Conservation (phyloP, 2,888 invertebrate species). For the Acanthosepion lycidas region DNA sequence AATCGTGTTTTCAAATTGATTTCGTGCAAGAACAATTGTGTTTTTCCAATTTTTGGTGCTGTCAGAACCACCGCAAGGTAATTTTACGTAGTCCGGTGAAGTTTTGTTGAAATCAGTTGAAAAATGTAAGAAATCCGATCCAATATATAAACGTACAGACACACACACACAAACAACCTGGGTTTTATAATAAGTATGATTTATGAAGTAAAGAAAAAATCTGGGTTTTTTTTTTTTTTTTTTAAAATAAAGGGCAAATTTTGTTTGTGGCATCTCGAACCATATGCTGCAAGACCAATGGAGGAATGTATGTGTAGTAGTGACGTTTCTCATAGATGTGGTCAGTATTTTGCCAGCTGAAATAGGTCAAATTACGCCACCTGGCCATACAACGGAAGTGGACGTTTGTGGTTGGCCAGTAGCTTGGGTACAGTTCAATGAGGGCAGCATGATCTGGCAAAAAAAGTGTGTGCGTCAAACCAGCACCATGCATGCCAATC, state of each 20-base stretch:
- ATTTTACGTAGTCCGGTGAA: too few species aligned
- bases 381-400: constrained; percentile 67
- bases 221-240: not conserved
- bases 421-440: constrained; percentile 69
- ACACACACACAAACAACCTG: too few species aligned
- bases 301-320: constrained; percentile 63
- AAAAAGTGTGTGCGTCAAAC: constrained; percentile 70
- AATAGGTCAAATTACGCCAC: constrained; percentile 70
- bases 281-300: constrained; percentile 50
- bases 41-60: too few species aligned
- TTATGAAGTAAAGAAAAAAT: not conserved
- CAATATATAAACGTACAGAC: too few species aligned
- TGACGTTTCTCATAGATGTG: constrained; percentile 57
- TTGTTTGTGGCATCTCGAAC: constrained; percentile 24
- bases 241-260: constrained; percentile 43
- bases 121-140: too few species aligned
- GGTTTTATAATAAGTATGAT: too few species aligned
- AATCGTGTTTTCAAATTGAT: too few species aligned
- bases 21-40: too few species aligned
- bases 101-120: too few species aligned
- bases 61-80: too few species aligned
- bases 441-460: constrained; percentile 69
- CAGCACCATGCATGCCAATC: constrained; percentile 74
- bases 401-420: constrained; percentile 61
- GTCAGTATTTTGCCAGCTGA: constrained; percentile 70